Evolutionary conservation across 2,797 vertebrate genomes (phyloP), one percentile per base, ranked within the genome.

Genomic region (Coranthus polyacanthus): DNA sequence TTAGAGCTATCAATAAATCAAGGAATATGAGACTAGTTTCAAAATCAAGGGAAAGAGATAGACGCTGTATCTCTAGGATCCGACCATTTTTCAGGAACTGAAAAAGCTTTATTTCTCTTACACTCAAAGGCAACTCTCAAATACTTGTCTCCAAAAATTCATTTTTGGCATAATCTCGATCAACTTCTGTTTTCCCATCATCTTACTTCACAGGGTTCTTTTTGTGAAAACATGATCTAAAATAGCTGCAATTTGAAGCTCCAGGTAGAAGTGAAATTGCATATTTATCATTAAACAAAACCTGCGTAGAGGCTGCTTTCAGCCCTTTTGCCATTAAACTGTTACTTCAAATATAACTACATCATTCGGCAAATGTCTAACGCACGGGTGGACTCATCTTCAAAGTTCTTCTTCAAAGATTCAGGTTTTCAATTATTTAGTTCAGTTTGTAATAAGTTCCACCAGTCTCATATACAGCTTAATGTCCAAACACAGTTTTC

Each of bases 1-100:
- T 82, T 72, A 80, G 51, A 24, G 44, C 34, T 49, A 77, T 84
- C 43, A 82, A 85, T 77, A 83, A 87, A 81, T 81, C 20, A 75
- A 56, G 50, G 78, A 83, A 74, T 45, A 44, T 21, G 65, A 63
- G 43, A 67, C 32, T 15, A 44, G 54, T 59, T 71, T 49, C 1
- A n/a, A 38, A 74, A 55, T 49, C 37, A 60, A 12, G 37, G 20
- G 54, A n/a, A 53, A 2, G 12, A 15, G 5, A 2, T n/a, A 45
- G 3, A 11, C 5, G 11, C 46, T 38, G 1, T 8, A 2, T 46
- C 13, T 42, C 9, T 32, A n/a, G 46, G 5, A 4, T 7, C 6
- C 26, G 2, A 53, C 13, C 1, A 16, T 12, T 53, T 50, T 49
- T 32, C 15, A 52, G 65, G 15, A 15, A 17, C 32, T 66, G 45